Percentiles rank a stretch among this genome's conserved stretches.
These are phyloP conservation scores for Luidia sarsii DNA, from an alignment of 53 echinoderm and acorn worm species.

Conservation along the genomic window DNA sequence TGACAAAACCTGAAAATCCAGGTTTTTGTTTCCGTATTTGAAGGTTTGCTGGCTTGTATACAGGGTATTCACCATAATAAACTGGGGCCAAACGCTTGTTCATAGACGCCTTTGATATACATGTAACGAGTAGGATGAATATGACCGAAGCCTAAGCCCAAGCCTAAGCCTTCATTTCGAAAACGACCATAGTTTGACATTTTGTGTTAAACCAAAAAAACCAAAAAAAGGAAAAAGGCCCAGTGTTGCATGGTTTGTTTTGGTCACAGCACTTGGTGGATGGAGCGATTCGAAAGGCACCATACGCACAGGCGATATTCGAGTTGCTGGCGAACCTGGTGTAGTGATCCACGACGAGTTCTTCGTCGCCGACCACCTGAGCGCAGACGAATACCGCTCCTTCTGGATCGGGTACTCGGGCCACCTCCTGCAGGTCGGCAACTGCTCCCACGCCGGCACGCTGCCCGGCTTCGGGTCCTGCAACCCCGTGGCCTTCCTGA, in stretches of 20 bases:
- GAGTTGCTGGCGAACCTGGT: neutral
- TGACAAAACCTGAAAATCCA: no score
- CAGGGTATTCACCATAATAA: no score
- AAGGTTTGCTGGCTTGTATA: no score
- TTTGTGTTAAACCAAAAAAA: no score
- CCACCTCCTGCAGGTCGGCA: neutral
- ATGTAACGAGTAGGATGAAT: no score
- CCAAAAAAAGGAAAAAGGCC: neutral
- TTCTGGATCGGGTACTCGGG: neutral
- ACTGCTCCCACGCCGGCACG: neutral
- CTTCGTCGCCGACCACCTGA: neutral
- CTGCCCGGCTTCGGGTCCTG: no score
- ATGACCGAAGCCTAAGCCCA: no score
- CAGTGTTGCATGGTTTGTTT: neutral
- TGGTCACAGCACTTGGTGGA: neutral
- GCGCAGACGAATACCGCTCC: neutral
- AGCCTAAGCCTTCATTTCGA: no score
- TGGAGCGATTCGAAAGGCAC: neutral
- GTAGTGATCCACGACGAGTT: neutral
- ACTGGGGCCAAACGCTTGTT: no score
- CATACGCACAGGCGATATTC: neutral
- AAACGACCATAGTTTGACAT: no score
- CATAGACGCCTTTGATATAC: no score
- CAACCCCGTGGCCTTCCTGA: neutral
- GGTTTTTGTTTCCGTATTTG: no score